Percentiles rank a stretch among this genome's conserved stretches.
Evolutionary conservation across 2,113 vertebrate genomes (phyloP).

Genomic region (Hystrix cristata): DNA sequence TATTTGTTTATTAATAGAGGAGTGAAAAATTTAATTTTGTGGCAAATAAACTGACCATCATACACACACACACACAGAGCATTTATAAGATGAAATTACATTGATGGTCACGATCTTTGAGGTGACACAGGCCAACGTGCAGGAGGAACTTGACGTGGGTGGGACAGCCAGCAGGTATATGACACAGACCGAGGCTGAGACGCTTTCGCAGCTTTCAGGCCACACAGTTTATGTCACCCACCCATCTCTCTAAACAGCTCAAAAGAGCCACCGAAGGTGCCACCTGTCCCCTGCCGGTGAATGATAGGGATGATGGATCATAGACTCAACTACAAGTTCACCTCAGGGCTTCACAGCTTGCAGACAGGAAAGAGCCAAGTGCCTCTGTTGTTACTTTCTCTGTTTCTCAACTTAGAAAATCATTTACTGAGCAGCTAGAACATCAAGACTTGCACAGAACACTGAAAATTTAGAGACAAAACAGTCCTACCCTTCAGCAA

Average conservation of each 20-base stretch:
- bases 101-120: background rate
- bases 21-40: slow-evolving; percentile 40
- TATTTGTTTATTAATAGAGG: slow-evolving; percentile 70
- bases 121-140: too few species aligned
- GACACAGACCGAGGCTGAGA: background rate
- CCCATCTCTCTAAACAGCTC: background rate
- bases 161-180: fast-evolving
- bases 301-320: background rate
- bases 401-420: background rate
- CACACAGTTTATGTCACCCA: background rate
- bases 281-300: background rate
- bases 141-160: fast-evolving
- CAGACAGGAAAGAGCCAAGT: background rate
- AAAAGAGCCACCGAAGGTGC: background rate
- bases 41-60: background rate
- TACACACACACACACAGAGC: background rate
- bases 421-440: background rate
- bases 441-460: too few species aligned
- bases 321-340: fast-evolving
- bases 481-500: background rate
- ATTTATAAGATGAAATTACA: background rate
- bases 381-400: background rate
- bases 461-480: background rate
- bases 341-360: background rate
- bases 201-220: background rate